Base-by-base conservation (phyloP, 2,888 invertebrate genomes). In the Kryphioiulus occultus region DNA sequence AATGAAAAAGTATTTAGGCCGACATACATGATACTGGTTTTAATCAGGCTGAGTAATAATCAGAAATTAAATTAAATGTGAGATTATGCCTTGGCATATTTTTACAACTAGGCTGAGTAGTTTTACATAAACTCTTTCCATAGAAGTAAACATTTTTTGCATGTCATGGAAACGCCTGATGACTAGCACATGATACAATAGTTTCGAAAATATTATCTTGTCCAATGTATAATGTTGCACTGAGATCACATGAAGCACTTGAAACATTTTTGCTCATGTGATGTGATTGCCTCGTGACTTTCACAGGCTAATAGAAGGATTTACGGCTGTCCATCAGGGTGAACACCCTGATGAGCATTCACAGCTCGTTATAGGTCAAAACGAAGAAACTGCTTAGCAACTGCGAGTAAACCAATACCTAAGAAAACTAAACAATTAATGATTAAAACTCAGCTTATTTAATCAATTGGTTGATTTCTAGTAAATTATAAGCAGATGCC, bases 221-320 rank as follows among this genome's bases (percentile, higher is more conserved):
- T 12, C 12, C 22, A 68, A 68, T 53, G 53, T 68, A 59, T 59
- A 68, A 68, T 68, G 68, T 68, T 68, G 68, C 68, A 68, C 68
- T 2, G 68, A 68, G 68, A 68, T 68, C 68, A 68, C 68, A 68
- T 68, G 68, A 68, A 68, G 68, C 68, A 68, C 68, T 68, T 26
- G 22, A 26, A 68, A 68, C 68, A 68, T 26, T 68, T 68, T 68
- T 68, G n/a, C 44, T 44, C 44, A 44, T 44, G 44, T 44, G 44
- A 44, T 44, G 44, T 12, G 44, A 10, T 9, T 26, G 22, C 68
- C 68, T 22, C 22, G 68, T 68, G 68, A 68, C 26, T 68, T 68
- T 68, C 68, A 68, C 26, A 68, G 26, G 68, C 68, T 22, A 68
- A 68, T 68, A 68, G 68, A 68, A 68, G 68, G 68, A 68, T 68